These are phyloP conservation scores for Halictus quadricinctus DNA, from an alignment of 2,888 invertebrate genomes.

Conservation along the genomic window DNA sequence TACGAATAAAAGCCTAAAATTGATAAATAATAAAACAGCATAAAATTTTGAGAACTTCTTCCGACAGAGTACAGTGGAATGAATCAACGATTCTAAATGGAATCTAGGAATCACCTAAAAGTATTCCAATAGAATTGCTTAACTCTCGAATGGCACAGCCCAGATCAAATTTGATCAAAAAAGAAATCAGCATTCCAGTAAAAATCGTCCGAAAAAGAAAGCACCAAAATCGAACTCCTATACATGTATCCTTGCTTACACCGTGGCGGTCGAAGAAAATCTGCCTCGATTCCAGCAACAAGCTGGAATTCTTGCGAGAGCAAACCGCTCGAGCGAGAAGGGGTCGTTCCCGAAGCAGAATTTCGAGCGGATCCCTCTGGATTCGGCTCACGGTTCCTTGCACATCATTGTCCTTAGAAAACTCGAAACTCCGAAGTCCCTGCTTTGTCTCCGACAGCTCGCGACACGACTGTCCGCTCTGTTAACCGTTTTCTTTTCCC, in stretches of 20 bases:
- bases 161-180: neutral
- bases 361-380: constrained; percentile 45
- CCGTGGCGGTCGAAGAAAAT: neutral
- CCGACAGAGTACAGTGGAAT: too few species aligned
- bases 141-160: neutral
- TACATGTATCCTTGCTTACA: neutral
- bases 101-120: too few species aligned
- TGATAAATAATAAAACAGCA: neutral
- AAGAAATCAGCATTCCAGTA: neutral
- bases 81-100: too few species aligned
- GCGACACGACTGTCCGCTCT: neutral
- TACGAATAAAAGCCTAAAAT: neutral
- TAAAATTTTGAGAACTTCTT: too few species aligned
- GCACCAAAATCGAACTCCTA: neutral
- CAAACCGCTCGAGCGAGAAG: constrained; percentile 11
- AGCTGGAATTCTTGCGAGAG: constrained; percentile 24
- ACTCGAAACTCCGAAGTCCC: constrained; percentile 62
- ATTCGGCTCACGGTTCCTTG: constrained; percentile 65
- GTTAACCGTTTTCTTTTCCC: constrained; percentile 8
- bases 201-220: neutral
- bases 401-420: constrained; percentile 66
- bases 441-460: constrained; percentile 65
- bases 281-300: constrained; percentile 10
- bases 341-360: constrained; percentile 41
- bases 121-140: neutral